Evolutionary conservation across 2,797 vertebrate genomes (phyloP).

Genomic region (Allobates femoralis): DNA sequence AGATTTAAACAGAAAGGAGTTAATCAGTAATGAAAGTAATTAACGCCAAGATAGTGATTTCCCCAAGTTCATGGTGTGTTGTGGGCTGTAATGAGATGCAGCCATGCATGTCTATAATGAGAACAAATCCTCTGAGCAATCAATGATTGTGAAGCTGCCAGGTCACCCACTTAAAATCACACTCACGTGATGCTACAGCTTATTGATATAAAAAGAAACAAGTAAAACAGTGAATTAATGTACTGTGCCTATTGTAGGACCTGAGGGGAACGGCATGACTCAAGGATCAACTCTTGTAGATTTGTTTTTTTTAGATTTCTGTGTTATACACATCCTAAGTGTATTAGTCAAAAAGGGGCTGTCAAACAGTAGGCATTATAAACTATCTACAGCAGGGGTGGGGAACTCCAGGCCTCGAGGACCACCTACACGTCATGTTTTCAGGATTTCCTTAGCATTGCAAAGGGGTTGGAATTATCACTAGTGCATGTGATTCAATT

Average conservation of each 20-base stretch:
- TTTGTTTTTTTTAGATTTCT: too few relatives aligned
- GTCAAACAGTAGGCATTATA: too few relatives aligned
- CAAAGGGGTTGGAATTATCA: too few relatives aligned
- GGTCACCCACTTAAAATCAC: neutral
- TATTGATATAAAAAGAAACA: neutral
- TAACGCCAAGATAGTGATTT: neutral
- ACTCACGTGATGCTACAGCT: neutral
- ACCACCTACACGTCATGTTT: too few relatives aligned
- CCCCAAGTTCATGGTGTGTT: neutral
- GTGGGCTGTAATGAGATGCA: neutral
- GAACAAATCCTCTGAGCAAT: constrained; percentile 17
- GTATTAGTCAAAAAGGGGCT: neutral
- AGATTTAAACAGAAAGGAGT: neutral
- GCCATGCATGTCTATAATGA: constrained; percentile 11
- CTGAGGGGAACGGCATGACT: neutral
- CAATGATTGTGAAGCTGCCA: neutral
- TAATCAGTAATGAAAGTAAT: constrained; percentile 23
- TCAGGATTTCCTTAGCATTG: too few relatives aligned
- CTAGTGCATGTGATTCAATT: too few relatives aligned
- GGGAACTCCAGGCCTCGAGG: too few relatives aligned
- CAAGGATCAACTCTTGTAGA: neutral
- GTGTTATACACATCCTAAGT: neutral
- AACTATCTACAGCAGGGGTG: too few relatives aligned
- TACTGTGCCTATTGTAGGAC: neutral
- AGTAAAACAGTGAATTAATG: too few relatives aligned